phyloP scores from a whole-genome alignment of 2,888 invertebrate genomes.

The Orthosia gothica region DNA sequence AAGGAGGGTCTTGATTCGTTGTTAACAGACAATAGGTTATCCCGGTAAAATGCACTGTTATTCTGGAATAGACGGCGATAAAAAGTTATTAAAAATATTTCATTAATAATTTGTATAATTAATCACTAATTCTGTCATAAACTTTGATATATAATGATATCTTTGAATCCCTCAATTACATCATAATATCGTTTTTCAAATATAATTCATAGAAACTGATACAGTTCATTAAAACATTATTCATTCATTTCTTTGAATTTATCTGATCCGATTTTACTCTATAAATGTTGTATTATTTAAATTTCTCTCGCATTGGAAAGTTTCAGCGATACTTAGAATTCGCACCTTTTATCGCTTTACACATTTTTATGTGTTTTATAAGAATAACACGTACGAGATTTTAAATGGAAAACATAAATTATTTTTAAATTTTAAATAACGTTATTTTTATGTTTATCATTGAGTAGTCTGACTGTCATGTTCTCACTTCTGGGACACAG shows the following conservation, averaged over 20 bases:
- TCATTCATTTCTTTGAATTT: conserved; percentile 1
- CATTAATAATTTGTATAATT: no score
- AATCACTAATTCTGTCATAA: no score
- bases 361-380: neutral
- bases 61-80: no score
- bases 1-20: no score
- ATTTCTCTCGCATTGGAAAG: conserved; percentile 4
- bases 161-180: neutral
- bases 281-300: neutral
- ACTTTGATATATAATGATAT: neutral
- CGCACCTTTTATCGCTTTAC: neutral
- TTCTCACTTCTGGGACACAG: no score
- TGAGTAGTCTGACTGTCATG: no score
- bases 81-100: no score
- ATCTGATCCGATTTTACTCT: conserved; percentile 13
- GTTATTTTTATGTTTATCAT: no score
- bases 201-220: neutral
- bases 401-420: neutral
- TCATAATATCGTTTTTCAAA: neutral
- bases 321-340: neutral
- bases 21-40: no score
- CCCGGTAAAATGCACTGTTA: no score
- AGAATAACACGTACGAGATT: neutral
- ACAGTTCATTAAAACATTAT: conserved; percentile 15
- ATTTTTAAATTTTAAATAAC: neutral